Base-by-base conservation (phyloP, 1,140 invertebrate genomes). In the Brachionus sp. region DNA sequence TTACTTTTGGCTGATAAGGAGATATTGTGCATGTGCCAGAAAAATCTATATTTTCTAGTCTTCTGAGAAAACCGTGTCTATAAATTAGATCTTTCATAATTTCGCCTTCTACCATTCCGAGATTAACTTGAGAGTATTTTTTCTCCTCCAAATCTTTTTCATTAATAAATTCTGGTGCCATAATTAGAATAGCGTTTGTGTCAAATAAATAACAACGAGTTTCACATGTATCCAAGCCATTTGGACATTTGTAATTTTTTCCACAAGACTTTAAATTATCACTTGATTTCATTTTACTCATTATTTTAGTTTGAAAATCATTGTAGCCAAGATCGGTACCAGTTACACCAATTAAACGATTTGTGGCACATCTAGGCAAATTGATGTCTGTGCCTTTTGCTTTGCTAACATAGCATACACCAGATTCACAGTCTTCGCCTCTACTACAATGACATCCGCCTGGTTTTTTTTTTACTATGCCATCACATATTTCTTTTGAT, bases 141-240 rank as follows among this genome's bases (percentile, higher is more conserved):
- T 87, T 88, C 77, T 87, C 86, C 68, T 90, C 88, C 12, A 90
- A 84, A 53, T 85, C 86, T 84, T 86, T 88, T 10, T 88, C 89
- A 5, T 84, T 83, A 29, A 88, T 84, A 78, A 90, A 90, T 62
- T 90, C 89, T 0, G 88, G 87, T 75, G 89, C 89, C 84, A 89
- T 87, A 33, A 90, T 88, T 70, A 90, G 84, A 84, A 87, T 88
- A n/a, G 88, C 89, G 57, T 85, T 84, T 35, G 85, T 87, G 77
- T 90, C 89, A 86, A 90, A 90, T 70, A 90, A 84, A 85, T 90
- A 90, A 84, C 89, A 90, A 73, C 88, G 87, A 19, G 89, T 90
- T 80, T 86, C 70, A 84, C 89, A 90, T 10, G 85, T 85, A 23
- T 86, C 85, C 83, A 87, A 86, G 7, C 86, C 86, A 84, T 89